Evolutionary conservation across 2,797 vertebrate genomes (phyloP).

Genomic region (Helostoma temminkii): DNA sequence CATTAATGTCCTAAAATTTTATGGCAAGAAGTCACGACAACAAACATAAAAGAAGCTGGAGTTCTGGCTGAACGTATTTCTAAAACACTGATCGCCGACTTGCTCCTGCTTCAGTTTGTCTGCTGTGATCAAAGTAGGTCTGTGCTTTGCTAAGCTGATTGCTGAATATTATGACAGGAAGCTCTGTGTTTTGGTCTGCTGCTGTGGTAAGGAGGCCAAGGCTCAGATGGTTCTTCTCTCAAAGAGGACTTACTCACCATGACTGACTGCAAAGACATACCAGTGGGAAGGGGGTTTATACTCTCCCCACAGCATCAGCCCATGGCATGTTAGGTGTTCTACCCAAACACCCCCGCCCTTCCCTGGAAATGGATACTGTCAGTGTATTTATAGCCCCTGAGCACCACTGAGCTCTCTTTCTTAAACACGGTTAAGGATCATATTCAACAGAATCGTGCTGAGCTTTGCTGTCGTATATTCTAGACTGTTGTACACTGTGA

Average conservation of each 20-base stretch:
- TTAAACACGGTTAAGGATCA: conserved; percentile 68
- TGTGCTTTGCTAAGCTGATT: conserved; percentile 14
- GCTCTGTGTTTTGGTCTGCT: conserved; percentile 41
- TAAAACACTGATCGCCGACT: no score
- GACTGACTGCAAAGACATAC: conserved; percentile 58
- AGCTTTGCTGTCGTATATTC: conserved; percentile 51
- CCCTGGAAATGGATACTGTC: conserved; percentile 83
- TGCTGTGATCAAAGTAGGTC: conserved; percentile 5
- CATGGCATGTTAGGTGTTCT: conserved; percentile 67
- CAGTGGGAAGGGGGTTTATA: conserved; percentile 29
- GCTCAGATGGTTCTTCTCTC: conserved; percentile 47
- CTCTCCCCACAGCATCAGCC: conserved; percentile 48
- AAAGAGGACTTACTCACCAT: conserved; percentile 51
- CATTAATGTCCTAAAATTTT: background rate
- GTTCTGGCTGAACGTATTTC: no score
- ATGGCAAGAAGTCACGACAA: no score
- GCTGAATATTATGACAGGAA: conserved; percentile 33
- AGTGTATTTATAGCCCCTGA: conserved; percentile 84
- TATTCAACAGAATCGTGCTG: conserved; percentile 40
- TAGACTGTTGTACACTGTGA: conserved; percentile 24
- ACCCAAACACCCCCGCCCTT: conserved; percentile 38
- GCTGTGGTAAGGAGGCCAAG: conserved; percentile 45
- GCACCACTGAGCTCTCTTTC: conserved; percentile 72
- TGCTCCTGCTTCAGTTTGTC: background rate
- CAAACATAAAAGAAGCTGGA: no score